Evolutionary conservation across 2,113 vertebrate species (phyloP).

Genomic region (Chloropsis cyanopogon): DNA sequence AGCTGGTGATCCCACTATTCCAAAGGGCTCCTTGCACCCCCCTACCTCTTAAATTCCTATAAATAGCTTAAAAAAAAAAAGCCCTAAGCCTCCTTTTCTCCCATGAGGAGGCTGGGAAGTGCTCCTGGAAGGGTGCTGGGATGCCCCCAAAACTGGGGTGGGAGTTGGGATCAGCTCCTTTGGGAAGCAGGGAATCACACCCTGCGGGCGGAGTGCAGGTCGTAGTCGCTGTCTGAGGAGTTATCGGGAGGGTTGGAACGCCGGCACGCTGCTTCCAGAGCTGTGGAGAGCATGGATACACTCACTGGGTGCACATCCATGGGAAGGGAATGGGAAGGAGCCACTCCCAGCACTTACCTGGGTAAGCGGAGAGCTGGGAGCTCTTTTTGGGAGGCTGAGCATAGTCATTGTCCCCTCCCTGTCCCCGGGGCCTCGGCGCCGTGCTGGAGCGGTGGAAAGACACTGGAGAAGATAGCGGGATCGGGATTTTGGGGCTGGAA

Average conservation of each 20-base stretch:
- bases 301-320: accelerated
- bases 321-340: background rate
- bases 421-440: background rate
- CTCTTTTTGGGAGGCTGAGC: conserved; percentile 41
- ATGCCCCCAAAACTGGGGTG: background rate
- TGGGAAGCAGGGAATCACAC: conserved; percentile 6
- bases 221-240: conserved; percentile 75
- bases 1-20: background rate
- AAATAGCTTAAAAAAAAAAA: background rate
- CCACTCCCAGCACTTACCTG: conserved; percentile 1
- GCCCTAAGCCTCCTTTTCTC: background rate
- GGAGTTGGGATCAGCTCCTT: background rate
- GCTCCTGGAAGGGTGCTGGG: background rate
- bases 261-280: conserved; percentile 48
- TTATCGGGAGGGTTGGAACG: conserved; percentile 55
- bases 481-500: background rate
- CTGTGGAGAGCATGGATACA: background rate
- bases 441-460: conserved; percentile 73
- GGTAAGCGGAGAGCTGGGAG: conserved; percentile 42
- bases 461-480: background rate
- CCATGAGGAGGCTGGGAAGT: background rate
- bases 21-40: background rate
- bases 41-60: background rate
- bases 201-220: conserved; percentile 50
- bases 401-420: conserved; percentile 58